phyloP scores from a whole-genome alignment of 2,888 invertebrate species.

The Auanema freiburgensis region DNA sequence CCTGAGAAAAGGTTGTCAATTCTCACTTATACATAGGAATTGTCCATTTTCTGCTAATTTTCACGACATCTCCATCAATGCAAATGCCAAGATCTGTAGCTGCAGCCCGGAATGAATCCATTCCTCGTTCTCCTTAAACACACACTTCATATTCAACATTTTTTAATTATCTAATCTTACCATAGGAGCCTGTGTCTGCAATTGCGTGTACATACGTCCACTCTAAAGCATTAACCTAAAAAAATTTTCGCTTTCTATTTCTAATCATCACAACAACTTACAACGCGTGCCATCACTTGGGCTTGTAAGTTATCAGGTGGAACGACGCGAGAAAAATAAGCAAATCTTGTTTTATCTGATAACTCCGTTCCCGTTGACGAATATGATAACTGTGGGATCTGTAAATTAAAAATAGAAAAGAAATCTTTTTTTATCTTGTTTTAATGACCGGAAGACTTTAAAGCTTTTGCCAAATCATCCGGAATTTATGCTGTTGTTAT shows the following conservation, averaged over 20 bases:
- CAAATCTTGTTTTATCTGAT: slow-evolving; percentile 75
- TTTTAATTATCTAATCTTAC: slow-evolving; percentile 68
- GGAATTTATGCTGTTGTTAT: too few relatives aligned
- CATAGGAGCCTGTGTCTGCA: slow-evolving; percentile 79
- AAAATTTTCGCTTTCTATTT: slow-evolving; percentile 3
- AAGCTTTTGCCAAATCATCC: too few relatives aligned
- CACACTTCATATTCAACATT: not conserved
- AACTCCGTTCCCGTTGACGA: slow-evolving; percentile 76
- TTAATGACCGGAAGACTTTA: not conserved
- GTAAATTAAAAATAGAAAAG: slow-evolving; percentile 26
- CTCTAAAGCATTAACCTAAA: slow-evolving; percentile 71
- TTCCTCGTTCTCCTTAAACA: slow-evolving; percentile 45
- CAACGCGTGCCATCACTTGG: slow-evolving; percentile 75
- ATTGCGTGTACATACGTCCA: slow-evolving; percentile 80
- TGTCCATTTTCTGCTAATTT: slow-evolving; percentile 57
- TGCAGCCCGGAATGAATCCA: slow-evolving; percentile 60
- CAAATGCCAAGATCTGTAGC: slow-evolving; percentile 67
- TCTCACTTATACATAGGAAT: slow-evolving; percentile 52
- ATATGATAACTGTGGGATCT: slow-evolving; percentile 77
- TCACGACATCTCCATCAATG: slow-evolving; percentile 69
- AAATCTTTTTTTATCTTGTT: not conserved
- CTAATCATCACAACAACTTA: slow-evolving; percentile 63
- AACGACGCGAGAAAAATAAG: slow-evolving; percentile 75
- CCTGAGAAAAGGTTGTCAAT: too few relatives aligned
- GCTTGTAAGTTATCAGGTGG: slow-evolving; percentile 77